Base-by-base conservation (phyloP, 2,888 invertebrate species). In the Lasiommata megera region DNA sequence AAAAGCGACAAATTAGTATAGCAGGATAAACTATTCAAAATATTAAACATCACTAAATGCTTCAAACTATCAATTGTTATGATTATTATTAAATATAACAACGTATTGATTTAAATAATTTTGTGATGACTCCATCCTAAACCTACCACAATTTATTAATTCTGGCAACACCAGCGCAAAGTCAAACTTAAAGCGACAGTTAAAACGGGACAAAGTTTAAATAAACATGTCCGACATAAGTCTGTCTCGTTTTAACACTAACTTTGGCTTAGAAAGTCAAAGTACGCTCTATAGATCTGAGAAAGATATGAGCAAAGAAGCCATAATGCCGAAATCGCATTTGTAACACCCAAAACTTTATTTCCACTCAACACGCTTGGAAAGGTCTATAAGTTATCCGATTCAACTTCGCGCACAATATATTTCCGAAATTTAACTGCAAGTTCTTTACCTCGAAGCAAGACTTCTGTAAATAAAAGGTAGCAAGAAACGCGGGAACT, bases 1-100 rank as follows among this genome's bases (percentile, higher is more conserved):
- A 77, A 66, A 77, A 82, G 77, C 78, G 68, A 76, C 73, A 73
- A 74, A 71, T 68, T 61, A 63, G 68, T 12, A 52, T 18, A 34
- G 47, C 36, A 46, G 16, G 51, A 56, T 65, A 65, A 66, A 61
- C 67, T 70, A 67, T 72, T 65, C 64, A 57, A 66, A 61, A 50
- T 62, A 64, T 52, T 63, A 59, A 71, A 76, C 72, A 73, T 68
- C 62, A 61, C 61, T 64, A 63, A 51, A 65, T 60, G 58, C 58
- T 54, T 52, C 47, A n/a, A 54, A 40, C 52, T 61, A 58, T 62
- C 56, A 62, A 23, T 34, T 34, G 34, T 34, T 11, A 34, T 18
- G 23, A 43, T 18, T 54, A 52, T 53, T 44, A 60, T 60, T 60
- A 63, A 47, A 23, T 66, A 67, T 65, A 70, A 76, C 73, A 76